Evolutionary conservation across 1,140 invertebrate species (phyloP), one percentile per base, ranked within the genome.

Genomic region (Linepithema humile): DNA sequence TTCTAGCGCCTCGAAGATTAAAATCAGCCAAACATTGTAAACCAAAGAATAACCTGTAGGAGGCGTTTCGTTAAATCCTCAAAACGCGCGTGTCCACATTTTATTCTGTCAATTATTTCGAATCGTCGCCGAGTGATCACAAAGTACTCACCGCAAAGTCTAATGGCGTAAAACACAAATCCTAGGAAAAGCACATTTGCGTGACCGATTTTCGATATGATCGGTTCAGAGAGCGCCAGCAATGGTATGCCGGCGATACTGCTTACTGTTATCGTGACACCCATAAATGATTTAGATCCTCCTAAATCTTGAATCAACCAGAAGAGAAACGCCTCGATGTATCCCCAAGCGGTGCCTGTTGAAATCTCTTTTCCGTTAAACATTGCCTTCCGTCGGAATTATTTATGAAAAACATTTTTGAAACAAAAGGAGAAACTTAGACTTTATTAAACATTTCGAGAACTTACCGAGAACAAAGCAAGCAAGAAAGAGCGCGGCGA

Each of bases 321-420:
- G 93, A 98, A 98, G 3, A 98, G 94, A 93, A 98, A 98, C 77
- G 96, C 97, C 92, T 98, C 97, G 53, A 98, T 96, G 92, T 97
- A 98, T 7, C 97, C 97, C 97, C 97, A 98, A 12, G 96, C 96
- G 0, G 96, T 96, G 9, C 97, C 97, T 97, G 92, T 17, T 7
- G 1, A 78, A 20, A 69, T 69, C 12, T 53, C 67, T 55, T 23
- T 29, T 20, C 4, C 3, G 5, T 67, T 38, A 67, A 38, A 4
- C 15, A 15, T 3, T 12, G 15, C 2, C 2, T 48, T 64, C 48
- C 1, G 2, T 29, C 3, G 6, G 3, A 29, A 40, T 78, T 20
- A 35, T 64, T 48, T 26, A 7, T 55, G 1, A 0, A 62, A 29
- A 45, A 48, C 3, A 45, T 20, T 2, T 3, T 6, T 20, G 20